Conservation (phyloP, 2,797 vertebrate genomes). For the Myotis findleyi region DNA sequence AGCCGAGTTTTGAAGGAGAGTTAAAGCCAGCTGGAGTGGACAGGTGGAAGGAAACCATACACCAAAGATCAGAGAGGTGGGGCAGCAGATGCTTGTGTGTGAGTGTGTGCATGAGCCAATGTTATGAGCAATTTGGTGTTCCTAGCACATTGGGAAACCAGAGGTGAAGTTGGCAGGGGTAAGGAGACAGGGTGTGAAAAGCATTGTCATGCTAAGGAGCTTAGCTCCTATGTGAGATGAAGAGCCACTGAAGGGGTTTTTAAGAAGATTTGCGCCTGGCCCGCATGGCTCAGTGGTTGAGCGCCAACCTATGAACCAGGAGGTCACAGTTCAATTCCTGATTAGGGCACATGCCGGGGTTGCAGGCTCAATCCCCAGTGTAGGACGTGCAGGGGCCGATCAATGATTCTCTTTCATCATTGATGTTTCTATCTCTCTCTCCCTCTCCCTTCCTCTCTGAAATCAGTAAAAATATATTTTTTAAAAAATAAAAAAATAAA, state of each 20-base stretch:
- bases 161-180: background rate
- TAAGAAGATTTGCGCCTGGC: background rate
- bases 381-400: background rate
- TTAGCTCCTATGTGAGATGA: background rate
- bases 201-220: background rate
- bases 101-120: background rate
- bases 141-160: background rate
- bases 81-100: background rate
- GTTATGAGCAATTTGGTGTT: background rate
- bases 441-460: background rate
- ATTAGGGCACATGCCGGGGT: background rate
- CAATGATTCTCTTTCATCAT: background rate
- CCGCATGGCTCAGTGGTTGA: background rate
- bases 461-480: too few species aligned
- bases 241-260: background rate
- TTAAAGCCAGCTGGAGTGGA: background rate
- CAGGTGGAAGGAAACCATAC: background rate
- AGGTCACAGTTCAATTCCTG: too few species aligned
- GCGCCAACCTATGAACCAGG: too few species aligned
- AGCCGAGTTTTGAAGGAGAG: background rate
- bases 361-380: background rate
- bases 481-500: background rate
- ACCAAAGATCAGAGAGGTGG: background rate
- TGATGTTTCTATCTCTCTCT: background rate
- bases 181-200: background rate